Conservation (phyloP, 2,888 invertebrate species). For the Rapana venosa region DNA sequence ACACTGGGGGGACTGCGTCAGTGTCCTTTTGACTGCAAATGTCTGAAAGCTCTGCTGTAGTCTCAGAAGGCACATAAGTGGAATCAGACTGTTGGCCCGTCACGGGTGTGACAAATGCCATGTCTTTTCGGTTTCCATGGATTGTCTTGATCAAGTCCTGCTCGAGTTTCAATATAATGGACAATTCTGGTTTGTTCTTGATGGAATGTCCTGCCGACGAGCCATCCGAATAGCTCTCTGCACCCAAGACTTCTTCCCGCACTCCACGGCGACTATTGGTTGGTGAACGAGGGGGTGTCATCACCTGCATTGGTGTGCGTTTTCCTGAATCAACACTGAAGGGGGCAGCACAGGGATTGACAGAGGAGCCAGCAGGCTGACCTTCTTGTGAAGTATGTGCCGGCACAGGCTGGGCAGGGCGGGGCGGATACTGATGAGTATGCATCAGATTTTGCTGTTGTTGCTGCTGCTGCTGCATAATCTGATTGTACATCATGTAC, state of each 20-base stretch:
- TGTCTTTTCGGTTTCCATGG: slow-evolving; percentile 56
- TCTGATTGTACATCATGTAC: slow-evolving; percentile 50
- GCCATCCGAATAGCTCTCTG: slow-evolving; percentile 35
- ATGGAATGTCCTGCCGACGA: not conserved
- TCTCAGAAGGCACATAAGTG: not conserved
- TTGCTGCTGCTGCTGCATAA: slow-evolving; percentile 49
- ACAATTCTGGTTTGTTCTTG: slow-evolving; percentile 39
- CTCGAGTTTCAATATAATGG: slow-evolving; percentile 66
- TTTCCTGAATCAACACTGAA: slow-evolving; percentile 40
- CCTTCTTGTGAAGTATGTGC: not conserved
- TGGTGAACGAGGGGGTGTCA: slow-evolving; percentile 68
- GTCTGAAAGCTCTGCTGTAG: not conserved
- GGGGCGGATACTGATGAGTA: slow-evolving; percentile 36
- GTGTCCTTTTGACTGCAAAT: not conserved
- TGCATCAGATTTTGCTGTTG: slow-evolving; percentile 27
- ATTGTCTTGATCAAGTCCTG: slow-evolving; percentile 74
- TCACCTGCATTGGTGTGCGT: slow-evolving; percentile 35
- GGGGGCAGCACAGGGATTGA: not conserved
- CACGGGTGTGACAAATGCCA: slow-evolving; percentile 34
- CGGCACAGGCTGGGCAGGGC: not conserved
- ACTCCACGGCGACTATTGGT: slow-evolving; percentile 58
- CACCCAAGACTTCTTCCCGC: slow-evolving; percentile 49
- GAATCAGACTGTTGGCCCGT: not conserved
- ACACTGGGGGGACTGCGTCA: not conserved
- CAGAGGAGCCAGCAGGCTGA: not conserved